Base-by-base conservation (phyloP, 2,113 vertebrate species). In the Poicephalus gulielmi region DNA sequence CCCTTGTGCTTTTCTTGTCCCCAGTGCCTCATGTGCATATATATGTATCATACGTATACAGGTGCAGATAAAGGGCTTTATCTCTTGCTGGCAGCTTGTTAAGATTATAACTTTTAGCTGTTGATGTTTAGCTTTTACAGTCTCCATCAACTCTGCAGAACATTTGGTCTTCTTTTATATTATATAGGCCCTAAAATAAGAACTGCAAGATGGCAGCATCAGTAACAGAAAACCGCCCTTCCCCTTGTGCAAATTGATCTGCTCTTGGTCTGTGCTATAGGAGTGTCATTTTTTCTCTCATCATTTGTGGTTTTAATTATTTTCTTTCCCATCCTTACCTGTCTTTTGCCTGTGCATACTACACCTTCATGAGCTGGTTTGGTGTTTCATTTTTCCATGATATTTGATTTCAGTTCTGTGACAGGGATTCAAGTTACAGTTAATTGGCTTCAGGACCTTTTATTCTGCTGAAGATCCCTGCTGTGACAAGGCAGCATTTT, bases 231-330 rank as follows among this genome's bases (percentile, higher is more conserved):
- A 2, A 20, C 37, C 10, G 0, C 62, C 31, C 43, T 90, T 43
- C 18, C 59, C 44, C 30, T 30, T 6, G 49, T 16, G 35, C 62
- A 20, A 7, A 8, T 22, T 18, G 1, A 13, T 7, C 44, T 52
- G 5, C 19, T 88, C n/a, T 2, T 44, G 13, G 13, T 22, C 43
- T 63, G 30, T 46, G 43, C 39, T 22, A 3, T 39, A 6, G 13
- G 6, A 52, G 17, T 0, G 7, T 59, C 33, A 30, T 6, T 9
- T 9, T 63, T 68, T 7, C 16, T 37, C 30, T 12, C 16, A 1
- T 0, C 2, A 0, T 49, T 31, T 13, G 10, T 25, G 4, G 1
- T 31, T 17, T 23, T 12, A 11, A 5, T 31, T 13, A 3, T 33
- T 49, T 35, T 14, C 19, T 30, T 55, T 59, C 57, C 17, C 23